Base-by-base conservation (phyloP, 2,113 vertebrate genomes). In the Arvicanthis niloticus region DNA sequence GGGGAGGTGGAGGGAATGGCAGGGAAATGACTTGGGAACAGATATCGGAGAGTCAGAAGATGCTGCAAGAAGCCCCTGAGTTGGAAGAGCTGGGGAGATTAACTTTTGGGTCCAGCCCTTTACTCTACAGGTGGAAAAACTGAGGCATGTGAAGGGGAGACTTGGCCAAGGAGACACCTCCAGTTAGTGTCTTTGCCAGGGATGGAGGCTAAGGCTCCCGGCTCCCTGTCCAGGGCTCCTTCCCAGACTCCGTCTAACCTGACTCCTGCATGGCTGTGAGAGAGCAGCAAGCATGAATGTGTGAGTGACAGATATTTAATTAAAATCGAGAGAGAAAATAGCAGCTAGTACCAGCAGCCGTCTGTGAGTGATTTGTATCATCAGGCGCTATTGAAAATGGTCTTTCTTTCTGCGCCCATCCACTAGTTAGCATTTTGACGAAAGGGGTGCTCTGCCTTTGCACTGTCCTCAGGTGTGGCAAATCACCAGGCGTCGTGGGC, bases 261-360 rank as follows among this genome's bases (percentile, higher is more conserved):
- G 75, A 78, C 72, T 62, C 82, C 22, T 40, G 0, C 11, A 0
- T 40, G 40, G 91, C 80, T 58, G 56, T 53, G 45, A 73, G 68
- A 88, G 56, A 95, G 53, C 78, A 19, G 75, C n/a, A 26, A 45
- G 72, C 62, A 45, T 37, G 42, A 26, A 53, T 9, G 42, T 85
- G 56, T 97, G 95, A 97, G 88, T 97, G 97, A 96, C 95, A 97
- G 96, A 84, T 91, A 95, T 42, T 96, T 98, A 97, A 96, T 97
- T 97, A 96, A 95, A 91, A 68, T 13, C 70, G 70, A 96, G 81
- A 82, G 81, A 90, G 86, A 73, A 94, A 93, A 80, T 91, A 90
- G 29, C 89, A 97, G 95, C 78, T 72, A 80, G 68, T 76, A 88
- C 65, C 31, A 62, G 34, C 78, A 29, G 34, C 76, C 58, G 73